Evolutionary conservation across 1,140 invertebrate genomes (phyloP).

Genomic region (Pogonomyrmex barbatus): DNA sequence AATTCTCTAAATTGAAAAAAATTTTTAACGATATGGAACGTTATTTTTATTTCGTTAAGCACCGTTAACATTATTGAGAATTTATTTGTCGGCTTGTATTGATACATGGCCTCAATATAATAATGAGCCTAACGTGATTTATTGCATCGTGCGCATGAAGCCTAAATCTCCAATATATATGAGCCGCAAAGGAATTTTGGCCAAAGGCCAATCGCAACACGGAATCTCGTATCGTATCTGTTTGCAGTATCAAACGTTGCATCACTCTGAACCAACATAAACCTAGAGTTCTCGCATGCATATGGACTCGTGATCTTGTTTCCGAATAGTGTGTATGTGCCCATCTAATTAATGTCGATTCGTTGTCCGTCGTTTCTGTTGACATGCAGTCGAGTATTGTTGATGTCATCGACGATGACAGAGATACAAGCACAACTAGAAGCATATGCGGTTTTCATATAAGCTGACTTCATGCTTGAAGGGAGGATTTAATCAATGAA

Average conservation of each 20-base stretch:
- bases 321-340: slow-evolving; percentile 11
- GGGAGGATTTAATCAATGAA: background rate
- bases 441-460: background rate
- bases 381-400: slow-evolving; percentile 40
- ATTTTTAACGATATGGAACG: background rate
- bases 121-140: slow-evolving; percentile 25
- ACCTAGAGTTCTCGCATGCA: slow-evolving; percentile 16
- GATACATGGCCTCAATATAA: background rate
- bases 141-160: background rate
- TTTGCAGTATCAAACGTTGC: slow-evolving; percentile 48
- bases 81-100: background rate
- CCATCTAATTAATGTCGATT: slow-evolving; percentile 53
- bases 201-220: slow-evolving; percentile 9
- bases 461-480: background rate
- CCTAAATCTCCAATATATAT: slow-evolving; percentile 40
- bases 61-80: background rate
- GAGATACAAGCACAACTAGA: slow-evolving; percentile 9
- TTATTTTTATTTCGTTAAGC: background rate
- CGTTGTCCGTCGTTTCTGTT: slow-evolving; percentile 35
- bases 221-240: slow-evolving; percentile 15
- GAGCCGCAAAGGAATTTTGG: slow-evolving; percentile 32
- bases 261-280: slow-evolving; percentile 33
- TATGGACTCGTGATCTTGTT: slow-evolving; percentile 50
- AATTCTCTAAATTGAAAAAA: background rate
- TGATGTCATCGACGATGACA: slow-evolving; percentile 18